Conservation (phyloP, 2,797 vertebrate species). For the Phylloscopus collybita region DNA sequence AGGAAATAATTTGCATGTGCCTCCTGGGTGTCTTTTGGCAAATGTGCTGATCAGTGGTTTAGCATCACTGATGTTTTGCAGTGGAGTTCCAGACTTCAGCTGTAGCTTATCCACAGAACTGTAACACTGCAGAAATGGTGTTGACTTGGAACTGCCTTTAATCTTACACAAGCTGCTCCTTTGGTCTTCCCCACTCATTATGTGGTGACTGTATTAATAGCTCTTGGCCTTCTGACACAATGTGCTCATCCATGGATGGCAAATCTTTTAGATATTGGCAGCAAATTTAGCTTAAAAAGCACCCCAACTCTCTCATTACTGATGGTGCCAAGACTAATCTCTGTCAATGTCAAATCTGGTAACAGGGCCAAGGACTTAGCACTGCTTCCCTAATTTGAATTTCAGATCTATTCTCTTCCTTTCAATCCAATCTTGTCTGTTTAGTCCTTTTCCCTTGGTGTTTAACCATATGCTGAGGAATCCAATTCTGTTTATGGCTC, state of each 20-base stretch:
- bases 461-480: constrained; percentile 27
- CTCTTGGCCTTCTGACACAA: constrained; percentile 47
- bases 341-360: constrained; percentile 47
- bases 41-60: not conserved
- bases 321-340: constrained; percentile 62
- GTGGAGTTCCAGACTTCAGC: not conserved
- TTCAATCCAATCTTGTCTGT: constrained; percentile 49
- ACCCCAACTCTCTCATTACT: constrained; percentile 59
- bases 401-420: constrained; percentile 48
- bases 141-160: constrained; percentile 26
- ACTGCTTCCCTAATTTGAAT: constrained; percentile 48
- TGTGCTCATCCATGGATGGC: constrained; percentile 42
- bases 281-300: constrained; percentile 62
- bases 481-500: not conserved
- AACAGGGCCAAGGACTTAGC: constrained; percentile 48
- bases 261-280: constrained; percentile 63
- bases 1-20: not conserved
- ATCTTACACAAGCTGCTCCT: constrained; percentile 30
- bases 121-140: not conserved
- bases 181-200: constrained; percentile 46
- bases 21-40: not conserved
- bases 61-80: not conserved
- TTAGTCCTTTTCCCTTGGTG: constrained; percentile 41
- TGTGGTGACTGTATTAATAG: constrained; percentile 44
- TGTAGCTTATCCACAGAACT: not conserved